phyloP scores from a whole-genome alignment of 2,113 vertebrate genomes.

The Cryptomyrus ogoouensis region DNA sequence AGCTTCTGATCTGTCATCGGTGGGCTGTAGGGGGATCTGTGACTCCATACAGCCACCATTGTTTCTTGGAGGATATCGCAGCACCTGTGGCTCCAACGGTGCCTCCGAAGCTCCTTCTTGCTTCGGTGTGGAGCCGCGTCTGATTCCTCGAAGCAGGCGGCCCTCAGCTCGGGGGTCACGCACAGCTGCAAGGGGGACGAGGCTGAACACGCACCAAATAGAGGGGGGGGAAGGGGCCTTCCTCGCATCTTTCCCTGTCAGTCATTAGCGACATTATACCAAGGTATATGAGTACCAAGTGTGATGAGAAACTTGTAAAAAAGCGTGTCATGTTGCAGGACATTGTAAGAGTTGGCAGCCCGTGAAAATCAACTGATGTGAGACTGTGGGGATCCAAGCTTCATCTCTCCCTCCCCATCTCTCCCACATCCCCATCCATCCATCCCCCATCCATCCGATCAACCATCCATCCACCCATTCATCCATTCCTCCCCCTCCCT shows the following conservation, averaged over 20 bases:
- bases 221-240: background rate
- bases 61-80: background rate
- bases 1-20: background rate
- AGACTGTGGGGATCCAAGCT: background rate
- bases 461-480: background rate
- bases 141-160: background rate
- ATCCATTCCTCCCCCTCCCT: no score
- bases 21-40: background rate
- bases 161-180: background rate
- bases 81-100: background rate
- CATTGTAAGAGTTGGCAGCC: background rate
- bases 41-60: background rate
- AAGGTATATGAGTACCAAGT: background rate
- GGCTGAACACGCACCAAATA: background rate
- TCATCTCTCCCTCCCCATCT: background rate
- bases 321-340: background rate
- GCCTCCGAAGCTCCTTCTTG: background rate
- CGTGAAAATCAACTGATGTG: background rate
- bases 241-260: background rate
- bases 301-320: background rate
- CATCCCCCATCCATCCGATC: background rate
- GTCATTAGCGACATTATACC: background rate
- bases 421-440: background rate
- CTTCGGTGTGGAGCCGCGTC: background rate
- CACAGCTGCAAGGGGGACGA: background rate